Evolutionary conservation across 2,113 vertebrate genomes (phyloP).

Genomic region (Scytalopus superciliaris): DNA sequence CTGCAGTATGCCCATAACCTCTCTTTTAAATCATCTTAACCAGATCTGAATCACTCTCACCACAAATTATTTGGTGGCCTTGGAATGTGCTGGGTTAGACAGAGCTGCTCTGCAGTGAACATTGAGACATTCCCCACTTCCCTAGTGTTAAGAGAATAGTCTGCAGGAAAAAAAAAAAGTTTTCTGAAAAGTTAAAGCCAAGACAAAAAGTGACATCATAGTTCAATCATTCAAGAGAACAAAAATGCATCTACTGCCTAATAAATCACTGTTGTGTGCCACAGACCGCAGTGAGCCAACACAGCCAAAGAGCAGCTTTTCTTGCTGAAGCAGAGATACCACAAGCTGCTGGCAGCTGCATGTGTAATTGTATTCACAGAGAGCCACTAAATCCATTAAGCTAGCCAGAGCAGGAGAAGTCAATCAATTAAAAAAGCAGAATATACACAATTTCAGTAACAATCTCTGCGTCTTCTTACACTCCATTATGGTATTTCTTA

Average conservation of each 20-base stretch:
- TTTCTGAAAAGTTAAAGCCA: slow-evolving; percentile 51
- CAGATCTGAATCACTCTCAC: slow-evolving; percentile 75
- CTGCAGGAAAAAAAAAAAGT: slow-evolving; percentile 10
- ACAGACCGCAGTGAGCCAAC: slow-evolving; percentile 71
- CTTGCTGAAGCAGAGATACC: slow-evolving; percentile 74
- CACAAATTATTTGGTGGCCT: slow-evolving; percentile 76
- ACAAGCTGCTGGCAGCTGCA: slow-evolving; percentile 73
- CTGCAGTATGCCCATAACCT: slow-evolving; percentile 75
- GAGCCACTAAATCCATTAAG: slow-evolving; percentile 45
- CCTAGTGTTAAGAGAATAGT: slow-evolving; percentile 45
- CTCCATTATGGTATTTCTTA: not conserved
- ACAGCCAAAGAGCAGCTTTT: slow-evolving; percentile 58
- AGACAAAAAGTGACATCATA: slow-evolving; percentile 78
- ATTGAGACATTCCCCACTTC: slow-evolving; percentile 49
- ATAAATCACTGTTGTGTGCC: slow-evolving; percentile 60
- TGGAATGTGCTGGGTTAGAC: slow-evolving; percentile 76
- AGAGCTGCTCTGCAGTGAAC: slow-evolving; percentile 63
- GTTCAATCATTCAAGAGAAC: slow-evolving; percentile 67
- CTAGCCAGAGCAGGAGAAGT: not conserved
- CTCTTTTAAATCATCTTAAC: slow-evolving; percentile 78
- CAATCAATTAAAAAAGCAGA: slow-evolving; percentile 29
- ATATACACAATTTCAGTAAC: not conserved
- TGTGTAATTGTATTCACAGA: slow-evolving; percentile 72
- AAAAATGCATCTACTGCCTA: slow-evolving; percentile 70
- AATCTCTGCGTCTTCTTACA: not conserved